Percentiles rank a stretch among this genome's conserved stretches.
Evolutionary conservation across 2,113 vertebrate species (phyloP).

Genomic region (Cercopithecus mona): DNA sequence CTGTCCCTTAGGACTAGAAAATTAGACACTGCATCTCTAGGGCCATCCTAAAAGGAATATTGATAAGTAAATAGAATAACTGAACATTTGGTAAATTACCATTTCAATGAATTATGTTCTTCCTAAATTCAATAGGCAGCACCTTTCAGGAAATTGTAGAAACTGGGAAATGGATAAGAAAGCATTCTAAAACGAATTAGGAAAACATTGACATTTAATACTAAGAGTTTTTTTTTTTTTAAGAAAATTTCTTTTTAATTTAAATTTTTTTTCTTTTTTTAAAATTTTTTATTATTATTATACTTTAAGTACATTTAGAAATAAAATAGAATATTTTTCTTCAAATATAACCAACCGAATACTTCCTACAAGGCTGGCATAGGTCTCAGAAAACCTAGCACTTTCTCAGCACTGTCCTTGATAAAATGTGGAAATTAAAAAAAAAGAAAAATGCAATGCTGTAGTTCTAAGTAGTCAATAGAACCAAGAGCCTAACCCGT

Average conservation of each 20-base stretch:
- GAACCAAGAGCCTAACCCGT: fast-evolving
- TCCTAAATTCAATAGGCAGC: slow-evolving; percentile 54
- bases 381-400: not conserved
- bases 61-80: slow-evolving; percentile 71
- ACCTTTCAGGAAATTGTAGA: slow-evolving; percentile 30
- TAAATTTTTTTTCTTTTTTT: no score
- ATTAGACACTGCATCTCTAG: slow-evolving; percentile 66
- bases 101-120: slow-evolving; percentile 54
- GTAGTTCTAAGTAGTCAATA: not conserved
- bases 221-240: not conserved
- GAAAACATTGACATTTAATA: not conserved
- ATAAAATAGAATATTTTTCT: not conserved
- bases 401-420: not conserved
- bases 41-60: slow-evolving; percentile 63
- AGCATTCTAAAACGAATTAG: not conserved
- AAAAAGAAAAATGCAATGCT: not conserved
- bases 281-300: no score
- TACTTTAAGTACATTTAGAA: not conserved
- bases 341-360: not conserved
- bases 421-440: not conserved
- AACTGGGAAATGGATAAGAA: not conserved
- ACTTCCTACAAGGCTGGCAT: not conserved
- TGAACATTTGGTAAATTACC: slow-evolving; percentile 75
- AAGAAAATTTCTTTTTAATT: no score
- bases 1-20: slow-evolving; percentile 60